Evolutionary conservation across 2,113 vertebrate species (phyloP).

Genomic region (Dromaius novaehollandiae): DNA sequence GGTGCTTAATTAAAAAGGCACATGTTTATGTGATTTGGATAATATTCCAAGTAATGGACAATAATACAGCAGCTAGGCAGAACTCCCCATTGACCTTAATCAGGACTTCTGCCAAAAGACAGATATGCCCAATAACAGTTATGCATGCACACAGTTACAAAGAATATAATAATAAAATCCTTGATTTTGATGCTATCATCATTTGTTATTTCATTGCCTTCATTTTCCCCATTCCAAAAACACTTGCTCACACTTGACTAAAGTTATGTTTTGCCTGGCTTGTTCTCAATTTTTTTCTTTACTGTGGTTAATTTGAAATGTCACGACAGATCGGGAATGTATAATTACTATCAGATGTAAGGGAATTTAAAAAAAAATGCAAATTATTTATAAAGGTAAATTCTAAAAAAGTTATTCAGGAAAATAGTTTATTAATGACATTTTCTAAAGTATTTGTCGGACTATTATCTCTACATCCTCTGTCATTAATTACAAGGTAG

Average conservation of each 20-base stretch:
- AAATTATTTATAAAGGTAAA: background rate
- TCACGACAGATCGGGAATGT: background rate
- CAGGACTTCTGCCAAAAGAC: background rate
- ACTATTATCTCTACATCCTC: background rate
- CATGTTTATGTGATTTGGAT: background rate
- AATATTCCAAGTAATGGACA: background rate
- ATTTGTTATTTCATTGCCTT: background rate
- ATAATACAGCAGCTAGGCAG: background rate
- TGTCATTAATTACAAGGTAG: background rate
- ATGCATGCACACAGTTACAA: background rate
- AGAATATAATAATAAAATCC: background rate
- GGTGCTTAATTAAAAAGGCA: constrained; percentile 4
- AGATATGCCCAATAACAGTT: background rate
- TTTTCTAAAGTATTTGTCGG: background rate
- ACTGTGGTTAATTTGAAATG: background rate
- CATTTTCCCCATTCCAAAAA: background rate
- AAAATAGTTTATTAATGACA: constrained; percentile 5
- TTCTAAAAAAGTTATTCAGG: background rate
- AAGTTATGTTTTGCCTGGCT: background rate
- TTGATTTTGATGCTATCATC: background rate
- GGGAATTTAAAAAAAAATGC: background rate
- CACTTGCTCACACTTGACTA: background rate
- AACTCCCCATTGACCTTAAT: background rate
- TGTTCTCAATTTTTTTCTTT: background rate
- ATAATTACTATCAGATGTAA: background rate